Evolutionary conservation across 35 echinoderm and acorn worm genomes (phyloP).

Genomic region (Lytechinus pictus): DNA sequence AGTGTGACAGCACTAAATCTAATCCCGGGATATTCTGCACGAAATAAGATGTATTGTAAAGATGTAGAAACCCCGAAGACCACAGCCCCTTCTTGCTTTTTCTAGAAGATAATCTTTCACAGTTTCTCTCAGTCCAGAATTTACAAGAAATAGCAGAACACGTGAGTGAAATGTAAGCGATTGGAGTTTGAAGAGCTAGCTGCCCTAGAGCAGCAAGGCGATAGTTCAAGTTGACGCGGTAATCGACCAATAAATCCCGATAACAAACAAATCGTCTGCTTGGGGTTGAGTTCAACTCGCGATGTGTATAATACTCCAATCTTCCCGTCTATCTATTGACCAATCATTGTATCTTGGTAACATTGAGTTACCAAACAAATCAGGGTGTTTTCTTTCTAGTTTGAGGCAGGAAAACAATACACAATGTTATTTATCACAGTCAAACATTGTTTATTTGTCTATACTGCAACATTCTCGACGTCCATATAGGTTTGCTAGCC

Average conservation of each 20-base stretch:
- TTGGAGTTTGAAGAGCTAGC: conserved; percentile 10
- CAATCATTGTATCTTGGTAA: not conserved
- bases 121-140: not conserved
- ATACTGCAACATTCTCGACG: not conserved
- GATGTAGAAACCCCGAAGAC: not conserved
- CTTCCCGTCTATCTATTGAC: not conserved
- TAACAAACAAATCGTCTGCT: conserved; percentile 46
- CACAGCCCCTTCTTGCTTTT: not conserved
- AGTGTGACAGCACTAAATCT: not conserved
- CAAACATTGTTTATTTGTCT: not conserved
- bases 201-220: not conserved
- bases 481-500: not conserved
- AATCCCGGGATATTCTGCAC: no score
- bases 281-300: conserved; percentile 37
- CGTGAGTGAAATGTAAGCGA: not conserved
- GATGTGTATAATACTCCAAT: not conserved
- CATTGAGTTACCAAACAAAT: not conserved
- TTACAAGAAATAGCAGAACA: not conserved
- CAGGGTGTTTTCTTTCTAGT: not conserved
- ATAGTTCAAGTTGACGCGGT: conserved; percentile 35
- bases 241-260: conserved; percentile 53
- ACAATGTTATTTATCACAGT: not conserved
- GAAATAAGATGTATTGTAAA: not conserved
- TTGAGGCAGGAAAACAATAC: not conserved
- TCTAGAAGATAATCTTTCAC: not conserved